These are phyloP conservation scores for Hypercompe scribonia DNA, from an alignment of 2,888 invertebrate genomes.

Conservation along the genomic window DNA sequence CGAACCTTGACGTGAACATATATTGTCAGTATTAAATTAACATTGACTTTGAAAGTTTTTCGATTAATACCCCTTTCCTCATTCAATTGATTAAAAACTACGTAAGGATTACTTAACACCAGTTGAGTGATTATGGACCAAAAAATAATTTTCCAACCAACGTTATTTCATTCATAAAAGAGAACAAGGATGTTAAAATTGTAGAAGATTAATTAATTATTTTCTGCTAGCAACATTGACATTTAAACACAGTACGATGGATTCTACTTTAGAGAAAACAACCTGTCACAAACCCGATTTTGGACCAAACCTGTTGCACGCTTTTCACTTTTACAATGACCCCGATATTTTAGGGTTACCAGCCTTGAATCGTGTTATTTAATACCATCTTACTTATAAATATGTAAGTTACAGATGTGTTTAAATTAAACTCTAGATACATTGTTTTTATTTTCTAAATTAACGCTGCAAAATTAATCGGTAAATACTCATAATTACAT, in stretches of 20 bases:
- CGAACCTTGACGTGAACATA: background rate
- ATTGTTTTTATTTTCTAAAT: background rate
- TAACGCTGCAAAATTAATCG: background rate
- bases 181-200: background rate
- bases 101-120: background rate
- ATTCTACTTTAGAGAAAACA: slow-evolving; percentile 70
- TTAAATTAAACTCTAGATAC: background rate
- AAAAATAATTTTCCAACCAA: background rate
- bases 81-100: no score
- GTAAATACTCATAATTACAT: background rate
- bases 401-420: background rate
- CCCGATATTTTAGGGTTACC: slow-evolving; percentile 63
- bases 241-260: slow-evolving; percentile 24
- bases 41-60: background rate
- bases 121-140: background rate
- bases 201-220: background rate
- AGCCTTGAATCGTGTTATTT: slow-evolving; percentile 11
- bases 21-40: background rate
- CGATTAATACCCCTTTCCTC: no score
- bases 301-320: slow-evolving; percentile 75
- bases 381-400: background rate
- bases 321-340: slow-evolving; percentile 74
- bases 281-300: slow-evolving; percentile 72
- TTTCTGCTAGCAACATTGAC: slow-evolving; percentile 7
- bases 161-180: background rate